Percentiles rank a stretch among this genome's conserved stretches.
Evolutionary conservation across 2,888 invertebrate genomes (phyloP).

Genomic region (Apocheima hispidaria): DNA sequence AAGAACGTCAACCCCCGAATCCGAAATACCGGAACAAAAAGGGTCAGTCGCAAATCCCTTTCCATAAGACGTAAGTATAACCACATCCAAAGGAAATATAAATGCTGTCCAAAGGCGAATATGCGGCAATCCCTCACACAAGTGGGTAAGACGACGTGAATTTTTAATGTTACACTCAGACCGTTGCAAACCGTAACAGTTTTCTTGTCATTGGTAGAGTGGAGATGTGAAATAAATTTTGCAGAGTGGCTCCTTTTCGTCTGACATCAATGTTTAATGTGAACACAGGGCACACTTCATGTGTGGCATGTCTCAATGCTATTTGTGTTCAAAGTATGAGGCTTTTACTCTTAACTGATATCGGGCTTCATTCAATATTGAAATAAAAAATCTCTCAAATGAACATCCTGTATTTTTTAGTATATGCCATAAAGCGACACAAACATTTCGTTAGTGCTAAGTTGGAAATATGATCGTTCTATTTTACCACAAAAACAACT

Average conservation of each 20-base stretch:
- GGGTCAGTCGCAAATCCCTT: conserved; percentile 58
- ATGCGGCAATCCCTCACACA: conserved; percentile 86
- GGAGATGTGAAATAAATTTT: conserved; percentile 86
- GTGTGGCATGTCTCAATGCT: conserved; percentile 79
- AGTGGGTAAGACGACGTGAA: conserved; percentile 85
- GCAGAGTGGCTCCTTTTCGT: conserved; percentile 86
- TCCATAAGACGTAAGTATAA: conserved; percentile 67
- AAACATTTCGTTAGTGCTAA: too few species aligned
- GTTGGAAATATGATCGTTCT: too few species aligned
- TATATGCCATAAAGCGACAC: too few species aligned
- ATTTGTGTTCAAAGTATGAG: conserved; percentile 73
- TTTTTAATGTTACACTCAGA: conserved; percentile 86
- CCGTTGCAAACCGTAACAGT: conserved; percentile 86
- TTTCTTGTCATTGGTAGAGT: conserved; percentile 85
- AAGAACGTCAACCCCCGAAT: conserved; percentile 29
- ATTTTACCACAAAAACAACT: neutral
- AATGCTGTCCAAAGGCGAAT: conserved; percentile 85
- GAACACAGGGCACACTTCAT: conserved; percentile 81
- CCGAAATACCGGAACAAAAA: conserved; percentile 49
- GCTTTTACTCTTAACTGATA: conserved; percentile 60
- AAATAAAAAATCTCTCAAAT: conserved; percentile 34
- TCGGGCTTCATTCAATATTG: conserved; percentile 45
- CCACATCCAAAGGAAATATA: conserved; percentile 82
- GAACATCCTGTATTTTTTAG: too few species aligned
- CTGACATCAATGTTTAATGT: conserved; percentile 84